Evolutionary conservation across 2,888 invertebrate species (phyloP).

Genomic region (Diplolepis rosae): DNA sequence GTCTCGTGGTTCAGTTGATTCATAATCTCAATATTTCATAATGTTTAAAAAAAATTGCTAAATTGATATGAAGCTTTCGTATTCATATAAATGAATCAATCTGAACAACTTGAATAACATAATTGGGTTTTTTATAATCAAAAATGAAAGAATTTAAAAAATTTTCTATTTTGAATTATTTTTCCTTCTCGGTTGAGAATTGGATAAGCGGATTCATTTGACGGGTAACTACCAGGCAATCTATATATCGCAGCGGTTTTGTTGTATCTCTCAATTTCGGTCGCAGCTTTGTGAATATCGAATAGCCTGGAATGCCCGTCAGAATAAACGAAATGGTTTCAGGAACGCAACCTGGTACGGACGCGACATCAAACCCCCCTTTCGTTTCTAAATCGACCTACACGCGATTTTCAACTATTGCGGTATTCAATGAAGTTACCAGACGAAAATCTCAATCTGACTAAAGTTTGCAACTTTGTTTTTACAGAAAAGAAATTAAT

Average conservation of each 20-base stretch:
- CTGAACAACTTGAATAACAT: slow-evolving; percentile 15
- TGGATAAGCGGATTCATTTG: slow-evolving; percentile 61
- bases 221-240: slow-evolving; percentile 68
- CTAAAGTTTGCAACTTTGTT: neutral
- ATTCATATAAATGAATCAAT: neutral
- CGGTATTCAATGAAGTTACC: neutral
- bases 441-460: neutral
- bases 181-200: slow-evolving; percentile 44
- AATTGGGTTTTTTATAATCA: slow-evolving; percentile 10
- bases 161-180: slow-evolving; percentile 36
- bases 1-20: no score
- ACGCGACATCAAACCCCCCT: slow-evolving; percentile 50
- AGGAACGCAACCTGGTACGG: slow-evolving; percentile 68
- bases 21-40: no score
- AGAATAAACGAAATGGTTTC: slow-evolving; percentile 56
- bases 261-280: slow-evolving; percentile 70
- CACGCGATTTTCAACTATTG: slow-evolving; percentile 53
- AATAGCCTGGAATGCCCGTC: slow-evolving; percentile 59
- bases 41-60: neutral
- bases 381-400: slow-evolving; percentile 54
- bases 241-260: slow-evolving; percentile 66
- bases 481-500: no score
- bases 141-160: neutral
- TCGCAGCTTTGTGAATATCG: slow-evolving; percentile 64
- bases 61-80: slow-evolving; percentile 1